Base-by-base conservation (phyloP, 1,140 invertebrate species). In the Cherax destructor region DNA sequence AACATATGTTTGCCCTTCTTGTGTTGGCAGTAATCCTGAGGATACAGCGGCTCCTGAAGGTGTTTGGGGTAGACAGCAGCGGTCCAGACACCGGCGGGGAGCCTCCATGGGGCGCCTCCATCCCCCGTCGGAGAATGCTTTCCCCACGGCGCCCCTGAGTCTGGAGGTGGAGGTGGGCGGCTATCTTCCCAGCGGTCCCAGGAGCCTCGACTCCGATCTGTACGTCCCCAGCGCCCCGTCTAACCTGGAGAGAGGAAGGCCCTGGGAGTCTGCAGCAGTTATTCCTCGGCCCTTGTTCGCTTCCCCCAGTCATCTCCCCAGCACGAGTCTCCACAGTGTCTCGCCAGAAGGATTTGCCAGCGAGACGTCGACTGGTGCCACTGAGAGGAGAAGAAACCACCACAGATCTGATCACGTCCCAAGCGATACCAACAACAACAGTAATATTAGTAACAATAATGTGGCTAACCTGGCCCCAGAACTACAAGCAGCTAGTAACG, bases 131-230 rank as follows among this genome's bases (percentile, higher is more conserved):
- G 84, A 86, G 10, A 6, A 72, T 10, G 10, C 21, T 4, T 18
- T 49, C 4, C 85, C 85, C 49, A 21, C 85, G 11, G 49, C 72
- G 21, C 49, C 85, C 76, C 4, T 86, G 50, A 86, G 85, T 61
- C 52, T 86, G 50, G 85, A 86, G 85, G 85, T 86, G 74, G 85
- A 86, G 74, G 85, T 86, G 50, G 85, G 85, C 30, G 85, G 85
- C 72, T 86, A 86, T 30, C 30, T 72, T 24, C 85, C 85, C 72
- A 77, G n/a, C 21, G 74, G 65, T 24, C 72, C 74, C 5, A 13
- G 47, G 41, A 77, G 61, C 61, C 9, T 84, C 9, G 81, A 84
- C 24, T 21, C 56, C n/a, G 59, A 49, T 9, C 41, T 13, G 16
- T 69, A 72, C 21, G 7, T 49, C 65, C 83, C 65, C 49, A 85